A percentile compares a stretch with the other conserved stretches of the same genome.
Conservation (phyloP, 2,888 invertebrate genomes). For the Netelia inedita region DNA sequence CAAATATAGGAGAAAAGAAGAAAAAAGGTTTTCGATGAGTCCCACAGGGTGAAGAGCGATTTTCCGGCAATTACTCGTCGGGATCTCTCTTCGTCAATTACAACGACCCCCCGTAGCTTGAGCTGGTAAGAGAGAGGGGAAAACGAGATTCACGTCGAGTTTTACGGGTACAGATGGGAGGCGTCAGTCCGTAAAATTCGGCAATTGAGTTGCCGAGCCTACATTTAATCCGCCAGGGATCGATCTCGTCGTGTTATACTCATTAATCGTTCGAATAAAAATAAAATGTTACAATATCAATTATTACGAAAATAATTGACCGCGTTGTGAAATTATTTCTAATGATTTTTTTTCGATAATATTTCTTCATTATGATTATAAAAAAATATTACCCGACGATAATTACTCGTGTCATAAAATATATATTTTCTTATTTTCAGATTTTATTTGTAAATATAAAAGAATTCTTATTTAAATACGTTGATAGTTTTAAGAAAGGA, state of each 20-base stretch:
- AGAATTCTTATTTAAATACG: too few relatives aligned
- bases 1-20: not conserved
- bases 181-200: slow-evolving; percentile 81
- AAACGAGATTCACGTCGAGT: not conserved
- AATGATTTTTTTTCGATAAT: too few relatives aligned
- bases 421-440: too few relatives aligned
- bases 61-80: slow-evolving; percentile 78
- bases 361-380: too few relatives aligned
- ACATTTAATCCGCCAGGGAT: slow-evolving; percentile 64
- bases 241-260: slow-evolving; percentile 11
- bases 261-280: slow-evolving; percentile 2
- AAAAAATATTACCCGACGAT: too few relatives aligned
- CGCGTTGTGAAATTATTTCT: too few relatives aligned
- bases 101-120: slow-evolving; percentile 67
- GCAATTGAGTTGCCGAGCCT: slow-evolving; percentile 72
- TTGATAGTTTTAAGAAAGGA: too few relatives aligned
- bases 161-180: slow-evolving; percentile 74
- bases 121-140: slow-evolving; percentile 37
- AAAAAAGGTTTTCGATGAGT: slow-evolving; percentile 21
- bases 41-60: slow-evolving; percentile 65
- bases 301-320: not conserved
- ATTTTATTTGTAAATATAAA: too few relatives aligned
- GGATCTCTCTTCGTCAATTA: slow-evolving; percentile 75
- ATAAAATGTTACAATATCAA: slow-evolving; percentile 2
- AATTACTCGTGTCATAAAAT: too few relatives aligned